Base-by-base conservation (phyloP, 2,797 vertebrate genomes). In the Tympanoctomys barrerae region DNA sequence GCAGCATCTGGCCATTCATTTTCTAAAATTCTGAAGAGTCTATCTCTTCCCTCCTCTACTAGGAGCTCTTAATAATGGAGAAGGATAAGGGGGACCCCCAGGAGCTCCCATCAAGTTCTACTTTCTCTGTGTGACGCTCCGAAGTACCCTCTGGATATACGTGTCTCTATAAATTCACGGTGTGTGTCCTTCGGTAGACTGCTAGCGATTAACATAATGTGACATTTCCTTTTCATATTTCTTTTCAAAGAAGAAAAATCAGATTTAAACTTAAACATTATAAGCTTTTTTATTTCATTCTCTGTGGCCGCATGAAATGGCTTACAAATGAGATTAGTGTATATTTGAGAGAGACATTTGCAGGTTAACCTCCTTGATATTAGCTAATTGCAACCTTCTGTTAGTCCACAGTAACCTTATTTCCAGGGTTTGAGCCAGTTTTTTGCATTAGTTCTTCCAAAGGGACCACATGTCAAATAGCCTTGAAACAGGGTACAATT, bases 401-500 rank as follows among this genome's bases (percentile, higher is more conserved):
- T 97, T 97, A 97, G 97, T 97, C 97, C 92, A 28, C 95, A 78
- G 97, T 92, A 97, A 97, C 77, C 96, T 97, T 98, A 96, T 97
- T 98, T 98, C 92, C 97, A 98, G 97, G 97, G 96, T 97, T 82
- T 97, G 90, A 97, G 83, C 87, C 94, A 97, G 91, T 87, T 98
- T 97, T 97, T 77, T 95, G 89, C 75, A 95, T 70, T 71, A 97
- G 16, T 85, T 90, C 46, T 98, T 98, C 98, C 97, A 98, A 80
- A 94, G 95, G 95, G 92, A 96, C 93, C 96, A 96, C 96, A 79
- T 97, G 97, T 98, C 94, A 97, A 95, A 96, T 77, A 94, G 97
- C 89, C 75, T 97, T 97, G 86, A 94, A 98, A 97, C 94, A 98
- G 96, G 96, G 96, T 83, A 97, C 49, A 97, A 93, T 97, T 97